Evolutionary conservation across 1,140 invertebrate genomes (phyloP).

Genomic region (Drosophila navojoa): DNA sequence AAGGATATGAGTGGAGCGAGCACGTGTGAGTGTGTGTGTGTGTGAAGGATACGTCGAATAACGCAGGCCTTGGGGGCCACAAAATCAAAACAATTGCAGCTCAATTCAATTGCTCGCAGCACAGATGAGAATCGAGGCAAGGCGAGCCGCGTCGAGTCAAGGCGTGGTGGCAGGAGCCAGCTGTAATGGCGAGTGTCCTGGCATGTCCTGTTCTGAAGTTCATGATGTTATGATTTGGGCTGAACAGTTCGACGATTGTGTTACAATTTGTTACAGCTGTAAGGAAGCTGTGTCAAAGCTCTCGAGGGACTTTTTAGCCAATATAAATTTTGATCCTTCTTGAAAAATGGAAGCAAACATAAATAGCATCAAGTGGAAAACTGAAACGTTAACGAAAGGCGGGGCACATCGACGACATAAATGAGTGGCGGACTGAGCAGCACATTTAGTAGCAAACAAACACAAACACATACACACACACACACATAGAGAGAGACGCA

Average conservation of each 20-base stretch:
- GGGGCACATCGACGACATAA: constrained; percentile 77
- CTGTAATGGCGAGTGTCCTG: constrained; percentile 10
- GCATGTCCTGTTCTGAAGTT: constrained; percentile 3
- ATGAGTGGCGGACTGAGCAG: constrained; percentile 79
- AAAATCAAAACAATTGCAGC: constrained; percentile 81
- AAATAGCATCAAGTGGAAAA: constrained; percentile 82
- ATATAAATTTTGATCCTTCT: constrained; percentile 83
- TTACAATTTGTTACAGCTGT: constrained; percentile 82
- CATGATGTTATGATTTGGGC: constrained; percentile 5
- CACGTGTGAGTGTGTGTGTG: constrained; percentile 5
- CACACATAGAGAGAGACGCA: constrained; percentile 19
- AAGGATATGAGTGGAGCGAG: constrained; percentile 22
- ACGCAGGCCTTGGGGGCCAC: constrained; percentile 66
- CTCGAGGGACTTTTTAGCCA: constrained; percentile 81
- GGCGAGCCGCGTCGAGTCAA: not conserved
- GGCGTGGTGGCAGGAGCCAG: not conserved
- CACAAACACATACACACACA: constrained; percentile 54
- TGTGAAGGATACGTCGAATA: constrained; percentile 20
- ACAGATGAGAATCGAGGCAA: constrained; percentile 17
- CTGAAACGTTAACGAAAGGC: constrained; percentile 74
- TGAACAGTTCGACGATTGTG: constrained; percentile 80
- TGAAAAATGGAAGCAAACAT: constrained; percentile 82
- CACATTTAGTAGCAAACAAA: constrained; percentile 81
- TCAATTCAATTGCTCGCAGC: constrained; percentile 75
- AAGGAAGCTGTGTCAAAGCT: constrained; percentile 66